Evolutionary conservation across 2,113 vertebrate species (phyloP).

Genomic region (Sturnus vulgaris): DNA sequence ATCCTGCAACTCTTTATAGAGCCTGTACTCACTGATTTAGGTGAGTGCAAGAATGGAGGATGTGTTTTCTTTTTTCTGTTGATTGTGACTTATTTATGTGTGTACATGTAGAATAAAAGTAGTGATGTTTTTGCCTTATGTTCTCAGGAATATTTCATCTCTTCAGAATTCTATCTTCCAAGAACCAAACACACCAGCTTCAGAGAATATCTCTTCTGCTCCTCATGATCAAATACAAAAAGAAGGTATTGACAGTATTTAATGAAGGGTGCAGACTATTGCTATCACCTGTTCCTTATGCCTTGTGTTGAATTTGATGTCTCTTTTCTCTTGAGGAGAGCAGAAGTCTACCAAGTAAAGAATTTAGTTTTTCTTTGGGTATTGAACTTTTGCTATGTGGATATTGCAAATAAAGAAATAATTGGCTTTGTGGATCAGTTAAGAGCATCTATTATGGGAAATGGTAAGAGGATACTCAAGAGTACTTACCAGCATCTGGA

Average conservation of each 20-base stretch:
- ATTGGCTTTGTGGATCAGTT: not conserved
- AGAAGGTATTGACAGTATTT: conserved; percentile 66
- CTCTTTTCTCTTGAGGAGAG: not conserved
- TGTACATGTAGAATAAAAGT: not conserved
- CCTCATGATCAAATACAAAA: conserved; percentile 37
- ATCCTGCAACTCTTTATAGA: not conserved
- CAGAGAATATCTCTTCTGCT: not conserved
- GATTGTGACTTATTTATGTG: not conserved
- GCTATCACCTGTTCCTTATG: not conserved
- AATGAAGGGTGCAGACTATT: not conserved
- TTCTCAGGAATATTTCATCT: conserved; percentile 51
- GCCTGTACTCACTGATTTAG: not conserved
- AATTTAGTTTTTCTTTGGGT: not conserved
- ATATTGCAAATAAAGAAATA: not conserved
- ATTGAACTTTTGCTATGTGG: not conserved
- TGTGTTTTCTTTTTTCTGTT: not conserved
- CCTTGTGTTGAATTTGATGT: not conserved
- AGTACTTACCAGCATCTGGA: not conserved
- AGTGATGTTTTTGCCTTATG: not conserved
- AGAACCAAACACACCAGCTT: not conserved
- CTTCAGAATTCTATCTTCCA: not conserved
- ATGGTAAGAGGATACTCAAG: not conserved
- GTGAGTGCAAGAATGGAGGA: not conserved
- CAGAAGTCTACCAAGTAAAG: not conserved
- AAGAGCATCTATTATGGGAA: not conserved